Evolutionary conservation across 2,113 vertebrate species (phyloP), one percentile per base, ranked within the genome.

Genomic region (Cisticola juncidis): DNA sequence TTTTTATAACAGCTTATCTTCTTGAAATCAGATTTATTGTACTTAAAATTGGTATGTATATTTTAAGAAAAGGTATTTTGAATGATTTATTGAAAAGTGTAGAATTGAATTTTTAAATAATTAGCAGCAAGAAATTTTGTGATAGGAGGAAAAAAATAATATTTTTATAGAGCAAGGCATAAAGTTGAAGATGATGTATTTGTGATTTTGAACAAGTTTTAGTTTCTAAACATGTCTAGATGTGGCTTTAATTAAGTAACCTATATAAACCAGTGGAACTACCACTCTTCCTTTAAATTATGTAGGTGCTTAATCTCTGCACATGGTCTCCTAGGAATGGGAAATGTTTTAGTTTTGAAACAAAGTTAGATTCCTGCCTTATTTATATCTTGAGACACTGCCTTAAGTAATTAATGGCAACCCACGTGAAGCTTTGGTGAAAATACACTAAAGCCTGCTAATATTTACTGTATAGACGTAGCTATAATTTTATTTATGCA

Each of bases 1-100:
- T 94, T 92, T 97, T 90, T 95, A 51, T 54, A 70, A 77, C 92
- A 88, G 48, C 40, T 74, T 96, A 73, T 40, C n/a, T 84, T 92
- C 93, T 84, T 81, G 50, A 88, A 97, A 76, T 68, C 69, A 84
- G 48, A 77, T 89, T 91, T 82, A 91, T 86, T 47, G 14, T 86
- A 90, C 78, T 82, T 92, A 77, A 95, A 94, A 92, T 86, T 48
- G 14, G 3, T 36, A 73, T 91, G 45, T 93, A 70, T 91, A 85
- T 90, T 95, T 91, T 51, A 66, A 80, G 86, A 81, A 87, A 85
- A 82, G 19, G 18, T 77, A 23, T 92, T 97, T 85, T 10, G 24
- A 81, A 85, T 93, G 53, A 93, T 97, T 97, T 96, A 83, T 82
- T 90, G 2, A 53, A 86, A 92, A 68, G 12, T 25, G 4, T 69